A percentile compares a stretch with the other conserved stretches of the same genome.
Conservation (phyloP, 2,888 invertebrate genomes). For the Hemithea aestivaria region DNA sequence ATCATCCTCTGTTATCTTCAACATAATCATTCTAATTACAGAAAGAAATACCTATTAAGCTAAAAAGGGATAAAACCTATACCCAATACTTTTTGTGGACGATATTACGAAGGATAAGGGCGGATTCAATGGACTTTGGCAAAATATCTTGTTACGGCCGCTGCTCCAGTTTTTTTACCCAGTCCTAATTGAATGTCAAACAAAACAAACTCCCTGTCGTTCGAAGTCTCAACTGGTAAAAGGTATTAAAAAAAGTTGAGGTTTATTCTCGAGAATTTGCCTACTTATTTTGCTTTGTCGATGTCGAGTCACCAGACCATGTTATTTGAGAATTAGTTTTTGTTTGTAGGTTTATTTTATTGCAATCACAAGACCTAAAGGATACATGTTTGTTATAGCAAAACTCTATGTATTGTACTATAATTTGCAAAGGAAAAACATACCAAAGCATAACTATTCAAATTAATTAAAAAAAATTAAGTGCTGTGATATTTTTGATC, state of each 20-base stretch:
- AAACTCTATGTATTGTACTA: too few relatives aligned
- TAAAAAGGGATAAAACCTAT: slow-evolving; percentile 24
- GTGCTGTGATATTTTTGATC: too few relatives aligned
- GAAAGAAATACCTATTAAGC: slow-evolving; percentile 21
- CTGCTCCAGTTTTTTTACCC: slow-evolving; percentile 24
- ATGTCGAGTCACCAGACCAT: too few relatives aligned
- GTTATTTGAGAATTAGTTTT: too few relatives aligned
- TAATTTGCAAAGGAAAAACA: too few relatives aligned
- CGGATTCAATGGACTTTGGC: slow-evolving; percentile 27
- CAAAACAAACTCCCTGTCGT: slow-evolving; percentile 21
- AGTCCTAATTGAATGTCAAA: slow-evolving; percentile 31
- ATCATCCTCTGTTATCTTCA: slow-evolving; percentile 4
- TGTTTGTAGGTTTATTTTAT: too few relatives aligned
- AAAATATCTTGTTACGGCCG: slow-evolving; percentile 28
- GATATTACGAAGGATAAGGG: slow-evolving; percentile 30
- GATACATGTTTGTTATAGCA: too few relatives aligned
- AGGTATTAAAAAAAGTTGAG: slow-evolving; percentile 5
- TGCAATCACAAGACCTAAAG: too few relatives aligned
- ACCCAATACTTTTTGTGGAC: slow-evolving; percentile 25
- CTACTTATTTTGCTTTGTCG: slow-evolving; percentile 4
- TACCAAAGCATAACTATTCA: too few relatives aligned
- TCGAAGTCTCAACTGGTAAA: slow-evolving; percentile 9
- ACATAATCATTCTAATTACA: slow-evolving; percentile 20
- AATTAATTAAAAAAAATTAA: too few relatives aligned
- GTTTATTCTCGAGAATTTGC: too few relatives aligned